These are phyloP conservation scores for Drosophila equinoxialis DNA, from an alignment of 1,140 invertebrate species.

Conservation along the genomic window DNA sequence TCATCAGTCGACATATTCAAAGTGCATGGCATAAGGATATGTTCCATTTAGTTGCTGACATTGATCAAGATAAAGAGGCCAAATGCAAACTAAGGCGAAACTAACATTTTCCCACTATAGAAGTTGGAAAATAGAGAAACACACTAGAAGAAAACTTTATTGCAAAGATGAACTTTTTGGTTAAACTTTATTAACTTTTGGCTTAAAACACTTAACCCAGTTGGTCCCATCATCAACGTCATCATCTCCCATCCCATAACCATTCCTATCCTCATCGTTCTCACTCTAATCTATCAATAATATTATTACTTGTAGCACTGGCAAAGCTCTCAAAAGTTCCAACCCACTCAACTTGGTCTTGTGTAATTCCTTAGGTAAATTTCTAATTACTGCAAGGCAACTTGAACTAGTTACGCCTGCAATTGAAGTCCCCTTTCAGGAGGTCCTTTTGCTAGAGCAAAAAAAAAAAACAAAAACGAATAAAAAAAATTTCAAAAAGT, in stretches of 20 bases:
- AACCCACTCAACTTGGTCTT: constrained; percentile 51
- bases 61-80: background rate
- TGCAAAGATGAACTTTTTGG: constrained; percentile 39
- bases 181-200: constrained; percentile 47
- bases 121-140: too few relatives aligned
- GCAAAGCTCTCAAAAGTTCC: constrained; percentile 38
- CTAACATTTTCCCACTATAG: background rate
- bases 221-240: constrained; percentile 24
- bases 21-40: too few relatives aligned
- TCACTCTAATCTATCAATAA: constrained; percentile 77
- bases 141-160: constrained; percentile 13
- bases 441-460: constrained; percentile 23
- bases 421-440: constrained; percentile 49
- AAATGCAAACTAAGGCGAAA: background rate
- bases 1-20: too few relatives aligned
- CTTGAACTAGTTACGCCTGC: constrained; percentile 71
- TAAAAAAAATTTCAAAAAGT: constrained; percentile 34
- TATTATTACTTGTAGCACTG: constrained; percentile 62
- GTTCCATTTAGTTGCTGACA: too few relatives aligned
- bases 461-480: background rate
- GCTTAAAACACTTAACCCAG: constrained; percentile 51
- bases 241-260: too few relatives aligned
- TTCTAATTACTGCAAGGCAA: constrained; percentile 75
- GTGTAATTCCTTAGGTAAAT: constrained; percentile 75
- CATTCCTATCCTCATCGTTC: constrained; percentile 31